phyloP scores from a whole-genome alignment of 2,888 invertebrate genomes.

The Zeuzera pyrina region DNA sequence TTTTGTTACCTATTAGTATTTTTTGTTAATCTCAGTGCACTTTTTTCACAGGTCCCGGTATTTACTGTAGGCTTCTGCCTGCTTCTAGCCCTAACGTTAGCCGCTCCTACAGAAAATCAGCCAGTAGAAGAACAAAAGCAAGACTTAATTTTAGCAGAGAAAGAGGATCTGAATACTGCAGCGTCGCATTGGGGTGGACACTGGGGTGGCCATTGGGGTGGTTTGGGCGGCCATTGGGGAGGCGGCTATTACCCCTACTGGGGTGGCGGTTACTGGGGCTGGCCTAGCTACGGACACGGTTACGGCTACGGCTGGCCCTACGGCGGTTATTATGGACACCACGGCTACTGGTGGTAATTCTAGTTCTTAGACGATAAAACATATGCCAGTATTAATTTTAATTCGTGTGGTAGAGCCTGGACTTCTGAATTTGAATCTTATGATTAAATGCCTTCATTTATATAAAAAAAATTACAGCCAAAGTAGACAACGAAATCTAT shows the following conservation, averaged over 20 bases:
- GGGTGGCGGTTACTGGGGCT: slow-evolving; percentile 7
- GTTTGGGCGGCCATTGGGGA: slow-evolving; percentile 25
- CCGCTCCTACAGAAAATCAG: slow-evolving; percentile 39
- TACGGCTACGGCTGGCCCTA: slow-evolving; percentile 17
- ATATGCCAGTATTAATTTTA: too few species aligned
- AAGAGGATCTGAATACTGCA: slow-evolving; percentile 54
- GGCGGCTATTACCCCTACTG: slow-evolving; percentile 21
- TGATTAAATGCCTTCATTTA: too few species aligned
- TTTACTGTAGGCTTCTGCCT: slow-evolving; percentile 32
- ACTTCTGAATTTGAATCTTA: too few species aligned
- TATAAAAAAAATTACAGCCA: too few species aligned
- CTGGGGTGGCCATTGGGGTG: slow-evolving; percentile 20
- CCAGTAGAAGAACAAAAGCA: slow-evolving; percentile 17
- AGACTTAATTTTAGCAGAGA: slow-evolving; percentile 35
- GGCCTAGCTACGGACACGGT: slow-evolving; percentile 1
- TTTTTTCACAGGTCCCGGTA: slow-evolving; percentile 33
- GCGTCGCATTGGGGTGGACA: slow-evolving; percentile 53
- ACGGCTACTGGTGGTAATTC: slow-evolving; percentile 19
- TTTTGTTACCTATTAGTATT: too few species aligned
- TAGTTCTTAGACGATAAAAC: too few species aligned
- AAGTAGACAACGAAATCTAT: too few species aligned
- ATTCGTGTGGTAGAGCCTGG: too few species aligned
- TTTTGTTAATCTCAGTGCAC: too few species aligned
- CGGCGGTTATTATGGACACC: slow-evolving; percentile 16
- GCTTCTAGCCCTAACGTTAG: slow-evolving; percentile 30